These are phyloP conservation scores for Apamea anceps DNA, from an alignment of 2,888 invertebrate species.

Conservation along the genomic window DNA sequence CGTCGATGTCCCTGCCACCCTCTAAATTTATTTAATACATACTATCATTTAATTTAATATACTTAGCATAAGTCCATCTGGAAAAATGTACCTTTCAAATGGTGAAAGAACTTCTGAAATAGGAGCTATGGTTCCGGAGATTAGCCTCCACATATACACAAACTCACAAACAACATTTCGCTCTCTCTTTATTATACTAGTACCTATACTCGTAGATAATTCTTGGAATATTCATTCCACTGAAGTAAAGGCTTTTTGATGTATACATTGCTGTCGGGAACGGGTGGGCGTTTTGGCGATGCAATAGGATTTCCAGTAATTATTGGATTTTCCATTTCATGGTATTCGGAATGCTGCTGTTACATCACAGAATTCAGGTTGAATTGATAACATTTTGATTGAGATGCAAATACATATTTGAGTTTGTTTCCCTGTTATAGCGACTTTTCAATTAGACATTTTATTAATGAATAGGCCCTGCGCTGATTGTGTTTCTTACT, in stretches of 20 bases:
- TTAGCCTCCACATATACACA: too few relatives aligned
- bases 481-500: background rate
- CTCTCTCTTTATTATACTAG: too few relatives aligned
- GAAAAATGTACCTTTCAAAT: too few relatives aligned
- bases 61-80: too few relatives aligned
- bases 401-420: conserved; percentile 13
- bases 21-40: too few relatives aligned
- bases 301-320: background rate
- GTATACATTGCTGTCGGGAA: conserved; percentile 5
- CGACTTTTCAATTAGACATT: background rate
- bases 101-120: too few relatives aligned
- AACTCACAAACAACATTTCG: too few relatives aligned
- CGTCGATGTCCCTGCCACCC: too few relatives aligned
- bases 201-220: too few relatives aligned
- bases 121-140: too few relatives aligned
- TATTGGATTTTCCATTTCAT: conserved; percentile 1
- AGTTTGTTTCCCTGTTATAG: background rate
- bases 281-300: conserved; percentile 2
- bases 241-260: background rate
- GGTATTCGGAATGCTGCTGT: background rate
- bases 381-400: background rate
- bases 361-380: background rate
- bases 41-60: too few relatives aligned
- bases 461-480: background rate
- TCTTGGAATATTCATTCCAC: background rate